phyloP scores from a whole-genome alignment of 1,140 invertebrate species.

The Caenorhabditis remanei region DNA sequence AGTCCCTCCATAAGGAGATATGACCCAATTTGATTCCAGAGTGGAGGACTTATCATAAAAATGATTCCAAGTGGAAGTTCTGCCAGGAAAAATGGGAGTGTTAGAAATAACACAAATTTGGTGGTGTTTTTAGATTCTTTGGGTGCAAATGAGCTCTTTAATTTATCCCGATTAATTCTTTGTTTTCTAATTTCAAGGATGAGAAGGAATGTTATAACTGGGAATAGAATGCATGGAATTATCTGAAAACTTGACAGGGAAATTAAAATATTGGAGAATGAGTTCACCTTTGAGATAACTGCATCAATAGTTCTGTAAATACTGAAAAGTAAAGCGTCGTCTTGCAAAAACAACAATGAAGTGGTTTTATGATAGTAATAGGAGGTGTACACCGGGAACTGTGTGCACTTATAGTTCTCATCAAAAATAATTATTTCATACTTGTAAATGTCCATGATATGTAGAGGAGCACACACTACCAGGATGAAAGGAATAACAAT shows the following conservation, averaged over 20 bases:
- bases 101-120: not conserved
- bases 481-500: not conserved
- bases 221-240: not conserved
- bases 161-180: not conserved
- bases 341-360: not conserved
- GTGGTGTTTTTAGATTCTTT: not conserved
- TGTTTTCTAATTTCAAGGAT: not conserved
- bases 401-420: not conserved
- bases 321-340: not conserved
- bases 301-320: not conserved
- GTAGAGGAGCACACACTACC: not conserved
- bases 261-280: not conserved
- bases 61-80: not conserved
- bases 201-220: not conserved
- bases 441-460: not conserved
- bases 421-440: not conserved
- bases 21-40: not conserved
- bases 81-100: not conserved
- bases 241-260: not conserved
- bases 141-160: not conserved
- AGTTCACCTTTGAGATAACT: not conserved
- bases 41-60: not conserved
- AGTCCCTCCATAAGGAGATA: not conserved
- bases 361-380: not conserved
- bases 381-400: not conserved